Conservation (phyloP, 2,888 invertebrate species). For the Hoplodrina blanda region DNA sequence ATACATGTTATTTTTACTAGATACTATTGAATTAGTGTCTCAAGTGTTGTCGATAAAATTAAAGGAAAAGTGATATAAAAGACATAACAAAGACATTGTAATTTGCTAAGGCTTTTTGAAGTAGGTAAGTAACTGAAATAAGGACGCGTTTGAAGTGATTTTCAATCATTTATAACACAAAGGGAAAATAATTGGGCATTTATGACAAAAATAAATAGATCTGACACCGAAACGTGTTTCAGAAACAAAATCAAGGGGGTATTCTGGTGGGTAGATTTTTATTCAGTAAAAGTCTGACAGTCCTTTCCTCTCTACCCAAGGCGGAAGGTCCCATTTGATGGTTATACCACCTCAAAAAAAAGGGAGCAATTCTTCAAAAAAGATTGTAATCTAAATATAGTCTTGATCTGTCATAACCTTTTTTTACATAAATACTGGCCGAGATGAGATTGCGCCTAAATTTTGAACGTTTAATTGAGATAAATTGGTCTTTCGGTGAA, state of each 20-base stretch:
- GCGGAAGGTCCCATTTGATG: no score
- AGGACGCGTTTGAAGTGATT: neutral
- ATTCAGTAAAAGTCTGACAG: no score
- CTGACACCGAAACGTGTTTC: neutral
- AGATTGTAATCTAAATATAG: no score
- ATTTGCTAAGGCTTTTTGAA: neutral
- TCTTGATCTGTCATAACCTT: no score
- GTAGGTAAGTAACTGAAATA: neutral
- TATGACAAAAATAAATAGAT: neutral
- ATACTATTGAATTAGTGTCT: neutral
- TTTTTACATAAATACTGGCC: no score
- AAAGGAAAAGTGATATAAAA: neutral
- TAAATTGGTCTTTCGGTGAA: neutral
- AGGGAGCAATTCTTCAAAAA: no score
- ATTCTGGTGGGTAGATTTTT: no score
- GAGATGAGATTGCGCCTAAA: no score
- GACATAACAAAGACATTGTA: neutral
- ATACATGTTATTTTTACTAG: neutral
- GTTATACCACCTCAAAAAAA: no score
- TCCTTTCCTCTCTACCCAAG: no score
- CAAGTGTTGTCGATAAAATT: neutral
- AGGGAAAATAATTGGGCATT: slow-evolving; percentile 7
- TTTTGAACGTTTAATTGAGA: no score
- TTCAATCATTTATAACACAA: slow-evolving; percentile 1
- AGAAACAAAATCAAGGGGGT: neutral